phyloP scores from a whole-genome alignment of 2,797 vertebrate species.

The Hirundo rustica region DNA sequence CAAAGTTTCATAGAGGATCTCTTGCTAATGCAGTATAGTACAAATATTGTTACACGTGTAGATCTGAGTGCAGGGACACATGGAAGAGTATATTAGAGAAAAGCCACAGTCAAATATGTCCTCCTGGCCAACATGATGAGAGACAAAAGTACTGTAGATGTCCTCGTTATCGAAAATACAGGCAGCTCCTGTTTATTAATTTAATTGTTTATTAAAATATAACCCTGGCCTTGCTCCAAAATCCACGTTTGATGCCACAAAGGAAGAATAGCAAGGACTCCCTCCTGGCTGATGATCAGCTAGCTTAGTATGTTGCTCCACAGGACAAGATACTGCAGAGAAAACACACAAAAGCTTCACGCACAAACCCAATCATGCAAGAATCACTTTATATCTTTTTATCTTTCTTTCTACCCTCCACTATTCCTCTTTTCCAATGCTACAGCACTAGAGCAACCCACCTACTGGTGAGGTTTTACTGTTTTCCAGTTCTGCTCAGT shows the following conservation, averaged over 20 bases:
- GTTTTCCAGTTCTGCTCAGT: background rate
- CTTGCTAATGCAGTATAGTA: background rate
- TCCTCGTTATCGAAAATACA: background rate
- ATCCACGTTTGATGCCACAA: background rate
- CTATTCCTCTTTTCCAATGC: background rate
- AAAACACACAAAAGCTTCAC: background rate
- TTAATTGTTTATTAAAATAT: background rate
- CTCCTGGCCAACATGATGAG: background rate
- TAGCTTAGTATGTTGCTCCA: background rate
- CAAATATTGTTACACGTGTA: background rate
- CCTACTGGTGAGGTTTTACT: background rate
- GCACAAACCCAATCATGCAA: accelerated
- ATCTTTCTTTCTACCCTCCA: background rate
- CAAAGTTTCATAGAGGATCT: background rate
- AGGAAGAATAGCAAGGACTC: background rate
- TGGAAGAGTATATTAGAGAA: background rate
- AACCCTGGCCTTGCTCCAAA: background rate
- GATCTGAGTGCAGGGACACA: accelerated
- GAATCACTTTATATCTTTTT: background rate
- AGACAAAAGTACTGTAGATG: background rate
- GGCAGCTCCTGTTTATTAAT: background rate
- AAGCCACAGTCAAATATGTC: background rate
- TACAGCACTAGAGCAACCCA: background rate
- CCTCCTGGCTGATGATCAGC: background rate
- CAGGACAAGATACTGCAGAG: background rate